Percentiles rank a stretch among this genome's conserved stretches.
Evolutionary conservation across 1,140 invertebrate species (phyloP).

Genomic region (Himalopsyche phryganea): DNA sequence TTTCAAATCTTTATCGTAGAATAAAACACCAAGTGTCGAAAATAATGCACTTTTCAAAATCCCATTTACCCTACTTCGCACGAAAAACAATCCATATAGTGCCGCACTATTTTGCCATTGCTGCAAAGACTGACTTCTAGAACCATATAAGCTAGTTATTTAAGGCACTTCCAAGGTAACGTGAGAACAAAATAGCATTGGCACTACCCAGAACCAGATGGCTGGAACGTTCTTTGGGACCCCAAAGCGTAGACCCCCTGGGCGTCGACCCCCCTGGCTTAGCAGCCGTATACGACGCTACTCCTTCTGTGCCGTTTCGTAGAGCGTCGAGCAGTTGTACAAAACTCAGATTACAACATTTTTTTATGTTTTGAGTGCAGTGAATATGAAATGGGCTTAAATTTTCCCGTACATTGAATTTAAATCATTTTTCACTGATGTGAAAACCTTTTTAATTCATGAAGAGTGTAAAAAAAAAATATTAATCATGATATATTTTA

Average conservation of each 20-base stretch:
- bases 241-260: neutral
- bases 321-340: neutral
- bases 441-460: too few relatives aligned
- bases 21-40: too few relatives aligned
- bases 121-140: neutral
- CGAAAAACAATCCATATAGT: neutral
- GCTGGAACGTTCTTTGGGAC: neutral
- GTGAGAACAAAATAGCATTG: conserved; percentile 1
- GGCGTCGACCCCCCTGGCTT: neutral
- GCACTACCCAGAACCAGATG: neutral
- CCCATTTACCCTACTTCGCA: neutral
- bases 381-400: too few relatives aligned
- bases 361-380: too few relatives aligned
- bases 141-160: neutral
- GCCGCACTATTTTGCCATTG: too few relatives aligned
- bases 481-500: too few relatives aligned
- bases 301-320: neutral
- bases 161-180: conserved; percentile 1
- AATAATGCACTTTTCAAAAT: too few relatives aligned
- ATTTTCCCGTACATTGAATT: too few relatives aligned
- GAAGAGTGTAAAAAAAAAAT: too few relatives aligned
- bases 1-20: too few relatives aligned
- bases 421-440: too few relatives aligned
- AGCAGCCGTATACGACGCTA: neutral
- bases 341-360: too few relatives aligned